These are phyloP conservation scores for Anolis sagrei DNA, from an alignment of 2,113 vertebrate genomes.

Conservation along the genomic window DNA sequence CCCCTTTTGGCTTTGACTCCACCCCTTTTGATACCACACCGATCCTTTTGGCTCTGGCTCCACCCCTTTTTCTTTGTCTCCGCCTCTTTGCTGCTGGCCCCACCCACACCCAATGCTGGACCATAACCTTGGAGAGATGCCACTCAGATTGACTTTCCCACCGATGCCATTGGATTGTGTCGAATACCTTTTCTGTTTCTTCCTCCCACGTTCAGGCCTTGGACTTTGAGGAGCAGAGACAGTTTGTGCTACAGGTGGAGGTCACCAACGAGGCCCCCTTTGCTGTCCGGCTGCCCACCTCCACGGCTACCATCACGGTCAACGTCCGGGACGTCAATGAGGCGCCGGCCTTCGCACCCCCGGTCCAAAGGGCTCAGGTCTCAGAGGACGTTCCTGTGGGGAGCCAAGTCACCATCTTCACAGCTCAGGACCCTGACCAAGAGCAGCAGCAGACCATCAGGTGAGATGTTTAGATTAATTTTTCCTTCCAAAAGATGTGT, in stretches of 20 bases:
- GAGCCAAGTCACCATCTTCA: slow-evolving; percentile 69
- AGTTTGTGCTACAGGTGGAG: slow-evolving; percentile 76
- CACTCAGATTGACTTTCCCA: too few species aligned
- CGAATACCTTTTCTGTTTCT: too few species aligned
- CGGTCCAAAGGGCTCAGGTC: slow-evolving; percentile 56
- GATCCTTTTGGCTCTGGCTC: too few species aligned
- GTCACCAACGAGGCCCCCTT: slow-evolving; percentile 85
- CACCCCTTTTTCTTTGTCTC: too few species aligned
- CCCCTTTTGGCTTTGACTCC: too few species aligned
- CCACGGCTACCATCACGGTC: slow-evolving; percentile 85
- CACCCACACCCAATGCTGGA: too few species aligned
- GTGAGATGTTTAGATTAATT: too few species aligned
- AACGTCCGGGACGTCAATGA: slow-evolving; percentile 85
- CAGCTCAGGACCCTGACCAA: slow-evolving; percentile 85
- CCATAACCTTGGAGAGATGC: too few species aligned
- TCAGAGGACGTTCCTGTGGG: slow-evolving; percentile 66
- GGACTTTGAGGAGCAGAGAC: slow-evolving; percentile 83
- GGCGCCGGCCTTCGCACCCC: slow-evolving; percentile 77
- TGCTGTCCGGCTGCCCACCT: slow-evolving; percentile 59
- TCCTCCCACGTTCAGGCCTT: slow-evolving; percentile 75
- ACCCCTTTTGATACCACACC: too few species aligned
- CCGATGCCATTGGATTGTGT: too few species aligned
- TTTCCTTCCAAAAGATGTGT: too few species aligned
- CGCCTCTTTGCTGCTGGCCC: too few species aligned
- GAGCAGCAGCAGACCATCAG: slow-evolving; percentile 80